Evolutionary conservation across 2,888 invertebrate species (phyloP).

Genomic region (Chrysodeixis includens): DNA sequence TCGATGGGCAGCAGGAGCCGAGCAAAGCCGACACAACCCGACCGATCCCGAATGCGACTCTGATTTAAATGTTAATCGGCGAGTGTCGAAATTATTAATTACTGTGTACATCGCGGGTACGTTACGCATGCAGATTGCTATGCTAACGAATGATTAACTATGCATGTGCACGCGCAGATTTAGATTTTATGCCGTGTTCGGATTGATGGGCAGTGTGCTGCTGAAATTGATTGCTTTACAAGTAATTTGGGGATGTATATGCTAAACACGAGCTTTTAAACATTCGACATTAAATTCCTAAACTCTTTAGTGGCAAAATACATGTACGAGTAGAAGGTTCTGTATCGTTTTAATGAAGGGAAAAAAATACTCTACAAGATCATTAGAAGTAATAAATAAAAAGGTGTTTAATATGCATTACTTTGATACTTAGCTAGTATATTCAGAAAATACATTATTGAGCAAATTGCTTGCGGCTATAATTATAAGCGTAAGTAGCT

Average conservation of each 20-base stretch:
- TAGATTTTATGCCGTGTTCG: constrained; percentile 65
- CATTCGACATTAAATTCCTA: constrained; percentile 1
- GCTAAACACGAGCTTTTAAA: constrained; percentile 36
- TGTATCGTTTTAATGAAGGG: too few species aligned
- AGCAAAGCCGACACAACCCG: constrained; percentile 58
- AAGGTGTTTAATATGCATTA: not conserved
- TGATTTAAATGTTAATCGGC: constrained; percentile 86
- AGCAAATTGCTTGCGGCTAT: constrained; percentile 12
- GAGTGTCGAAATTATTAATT: constrained; percentile 89
- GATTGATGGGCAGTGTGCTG: constrained; percentile 54
- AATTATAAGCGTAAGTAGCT: constrained; percentile 2
- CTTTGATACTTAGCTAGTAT: not conserved
- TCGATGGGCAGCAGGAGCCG: constrained; percentile 58
- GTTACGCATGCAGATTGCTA: constrained; percentile 88
- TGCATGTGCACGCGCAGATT: constrained; percentile 76
- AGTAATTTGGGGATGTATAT: constrained; percentile 48
- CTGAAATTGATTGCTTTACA: constrained; percentile 50
- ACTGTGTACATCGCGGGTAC: constrained; percentile 76
- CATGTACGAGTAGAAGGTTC: not conserved
- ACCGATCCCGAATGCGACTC: constrained; percentile 67
- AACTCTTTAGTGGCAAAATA: constrained; percentile 3
- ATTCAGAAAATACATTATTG: constrained; percentile 6
- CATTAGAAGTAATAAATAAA: not conserved
- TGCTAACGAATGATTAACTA: constrained; percentile 87
- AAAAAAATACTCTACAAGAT: too few species aligned